These are phyloP conservation scores for Mormyrus hasselquistii DNA, from an alignment of 2,797 vertebrate species.

Conservation along the genomic window DNA sequence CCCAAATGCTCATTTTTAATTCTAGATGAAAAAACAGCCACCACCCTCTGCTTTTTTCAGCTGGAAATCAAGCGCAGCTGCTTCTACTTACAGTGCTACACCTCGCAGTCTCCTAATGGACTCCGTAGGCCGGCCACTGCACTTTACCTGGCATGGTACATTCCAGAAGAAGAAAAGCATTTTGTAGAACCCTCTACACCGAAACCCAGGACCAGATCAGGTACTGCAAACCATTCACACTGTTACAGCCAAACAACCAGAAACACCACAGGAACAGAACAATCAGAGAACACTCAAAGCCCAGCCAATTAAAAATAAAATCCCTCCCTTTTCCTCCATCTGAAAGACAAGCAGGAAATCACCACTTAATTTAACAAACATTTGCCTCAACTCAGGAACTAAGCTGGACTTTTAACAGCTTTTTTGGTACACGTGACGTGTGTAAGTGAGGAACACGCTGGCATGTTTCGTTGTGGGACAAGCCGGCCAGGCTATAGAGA, in stretches of 20 bases:
- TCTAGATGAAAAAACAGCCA: slow-evolving; percentile 30
- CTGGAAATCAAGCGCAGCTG: slow-evolving; percentile 32
- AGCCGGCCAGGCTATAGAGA: slow-evolving; percentile 33
- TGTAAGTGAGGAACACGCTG: background rate
- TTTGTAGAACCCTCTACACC: slow-evolving; percentile 39
- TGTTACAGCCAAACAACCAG: slow-evolving; percentile 18
- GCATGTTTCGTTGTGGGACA: slow-evolving; percentile 20
- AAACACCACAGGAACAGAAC: slow-evolving; percentile 33
- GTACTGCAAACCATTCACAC: slow-evolving; percentile 44
- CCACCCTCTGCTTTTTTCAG: slow-evolving; percentile 29
- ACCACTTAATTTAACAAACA: slow-evolving; percentile 86
- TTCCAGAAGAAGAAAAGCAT: slow-evolving; percentile 40
- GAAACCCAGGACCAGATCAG: slow-evolving; percentile 41
- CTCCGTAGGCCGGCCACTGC: slow-evolving; percentile 46
- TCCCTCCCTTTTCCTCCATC: slow-evolving; percentile 33
- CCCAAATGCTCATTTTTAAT: slow-evolving; percentile 43
- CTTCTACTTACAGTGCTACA: slow-evolving; percentile 57
- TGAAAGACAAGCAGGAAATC: slow-evolving; percentile 78
- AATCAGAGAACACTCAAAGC: slow-evolving; percentile 53
- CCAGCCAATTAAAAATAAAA: slow-evolving; percentile 51
- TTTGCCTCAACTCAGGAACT: slow-evolving; percentile 72
- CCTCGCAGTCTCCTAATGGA: slow-evolving; percentile 43
- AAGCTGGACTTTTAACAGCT: slow-evolving; percentile 48
- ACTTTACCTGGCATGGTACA: slow-evolving; percentile 36
- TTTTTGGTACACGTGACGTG: slow-evolving; percentile 4